Evolutionary conservation across 2,797 vertebrate species (phyloP).

Genomic region (Notoglanidium macrostoma): DNA sequence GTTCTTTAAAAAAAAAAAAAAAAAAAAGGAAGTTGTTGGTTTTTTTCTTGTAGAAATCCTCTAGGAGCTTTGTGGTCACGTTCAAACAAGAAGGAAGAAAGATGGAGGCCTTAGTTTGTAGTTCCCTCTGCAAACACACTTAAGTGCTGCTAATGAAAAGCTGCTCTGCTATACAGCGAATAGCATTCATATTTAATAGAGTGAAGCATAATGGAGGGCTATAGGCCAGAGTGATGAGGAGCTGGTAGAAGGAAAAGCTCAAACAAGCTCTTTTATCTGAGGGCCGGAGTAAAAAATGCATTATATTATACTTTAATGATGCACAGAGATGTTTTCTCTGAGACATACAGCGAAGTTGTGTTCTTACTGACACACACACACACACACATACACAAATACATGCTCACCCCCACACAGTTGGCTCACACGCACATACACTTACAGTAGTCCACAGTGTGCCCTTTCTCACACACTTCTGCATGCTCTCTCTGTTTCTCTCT

Average conservation of each 20-base stretch:
- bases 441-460: conserved; percentile 56
- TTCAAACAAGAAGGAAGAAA: conserved; percentile 21
- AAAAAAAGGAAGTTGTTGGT: background rate
- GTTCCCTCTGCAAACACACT: conserved; percentile 24
- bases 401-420: conserved; percentile 49
- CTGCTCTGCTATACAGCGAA: conserved; percentile 34
- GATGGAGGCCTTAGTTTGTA: conserved; percentile 17
- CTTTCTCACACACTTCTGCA: conserved; percentile 51
- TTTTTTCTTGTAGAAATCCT: conserved; percentile 14
- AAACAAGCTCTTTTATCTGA: conserved; percentile 34
- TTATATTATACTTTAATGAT: conserved; percentile 39
- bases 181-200: conserved; percentile 54
- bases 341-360: conserved; percentile 44
- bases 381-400: conserved; percentile 45
- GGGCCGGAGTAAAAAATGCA: conserved; percentile 33
- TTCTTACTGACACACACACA: conserved; percentile 39
- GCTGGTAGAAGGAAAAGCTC: conserved; percentile 19
- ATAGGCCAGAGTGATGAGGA: conserved; percentile 32
- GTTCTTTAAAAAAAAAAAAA: conserved; percentile 18
- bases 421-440: conserved; percentile 48
- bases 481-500: conserved; percentile 40
- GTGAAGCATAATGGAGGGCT: conserved; percentile 25
- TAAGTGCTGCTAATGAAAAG: conserved; percentile 51
- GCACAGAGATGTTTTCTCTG: conserved; percentile 28
- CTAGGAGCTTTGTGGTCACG: conserved; percentile 16